phyloP scores from a whole-genome alignment of 2,888 invertebrate species.

The Aromia moschata region DNA sequence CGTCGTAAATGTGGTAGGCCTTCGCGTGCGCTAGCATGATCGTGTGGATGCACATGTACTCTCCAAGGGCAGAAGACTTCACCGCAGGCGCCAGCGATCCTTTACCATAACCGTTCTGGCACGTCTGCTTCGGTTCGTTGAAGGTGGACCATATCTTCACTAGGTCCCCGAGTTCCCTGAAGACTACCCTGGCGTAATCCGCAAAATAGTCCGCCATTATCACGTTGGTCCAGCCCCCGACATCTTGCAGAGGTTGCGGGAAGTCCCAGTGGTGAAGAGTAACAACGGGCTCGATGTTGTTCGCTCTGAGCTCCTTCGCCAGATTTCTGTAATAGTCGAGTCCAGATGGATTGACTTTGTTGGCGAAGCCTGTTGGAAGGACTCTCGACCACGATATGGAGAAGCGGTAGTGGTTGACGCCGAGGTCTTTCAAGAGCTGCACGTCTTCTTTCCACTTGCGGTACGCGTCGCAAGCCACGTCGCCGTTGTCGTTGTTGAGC shows the following conservation, averaged over 20 bases:
- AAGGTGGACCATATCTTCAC: slow-evolving; percentile 64
- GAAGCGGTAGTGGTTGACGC: slow-evolving; percentile 58
- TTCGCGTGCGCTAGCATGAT: slow-evolving; percentile 72
- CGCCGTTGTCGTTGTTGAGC: slow-evolving; percentile 65
- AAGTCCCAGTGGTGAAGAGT: no score
- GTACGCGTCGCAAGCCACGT: slow-evolving; percentile 74
- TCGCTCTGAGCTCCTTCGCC: no score
- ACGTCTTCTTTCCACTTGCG: slow-evolving; percentile 71
- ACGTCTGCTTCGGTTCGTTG: slow-evolving; percentile 63
- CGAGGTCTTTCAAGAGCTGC: slow-evolving; percentile 65
- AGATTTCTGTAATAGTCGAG: no score
- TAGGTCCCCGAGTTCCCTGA: slow-evolving; percentile 48
- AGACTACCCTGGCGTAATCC: slow-evolving; percentile 61
- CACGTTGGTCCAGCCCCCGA: no score
- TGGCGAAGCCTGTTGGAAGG: slow-evolving; percentile 66
- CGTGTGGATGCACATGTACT: slow-evolving; percentile 72
- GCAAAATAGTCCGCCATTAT: no score
- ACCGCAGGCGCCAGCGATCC: slow-evolving; percentile 55
- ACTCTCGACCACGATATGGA: slow-evolving; percentile 25
- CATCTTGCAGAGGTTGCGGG: no score
- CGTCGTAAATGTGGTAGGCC: slow-evolving; percentile 71
- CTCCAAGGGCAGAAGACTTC: slow-evolving; percentile 62
- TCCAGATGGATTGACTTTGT: no score
- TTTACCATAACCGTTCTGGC: slow-evolving; percentile 44
- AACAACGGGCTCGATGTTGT: no score